phyloP scores from a whole-genome alignment of 2,797 vertebrate species.

The Sebastes elongatus region DNA sequence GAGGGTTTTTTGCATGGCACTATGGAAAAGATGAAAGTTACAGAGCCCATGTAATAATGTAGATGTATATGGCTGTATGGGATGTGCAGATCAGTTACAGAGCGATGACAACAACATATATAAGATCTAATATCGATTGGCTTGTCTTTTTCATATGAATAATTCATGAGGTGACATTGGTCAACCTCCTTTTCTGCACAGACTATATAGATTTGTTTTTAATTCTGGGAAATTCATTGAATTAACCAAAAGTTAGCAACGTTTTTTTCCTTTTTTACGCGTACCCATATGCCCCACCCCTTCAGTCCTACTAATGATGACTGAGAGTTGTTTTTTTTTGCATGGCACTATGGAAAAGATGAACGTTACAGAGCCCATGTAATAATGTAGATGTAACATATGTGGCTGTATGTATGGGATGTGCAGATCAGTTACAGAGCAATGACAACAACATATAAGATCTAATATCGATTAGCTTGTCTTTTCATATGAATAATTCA shows the following conservation, averaged over 20 bases:
- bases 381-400: background rate
- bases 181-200: background rate
- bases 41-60: background rate
- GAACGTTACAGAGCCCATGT: conserved; percentile 32
- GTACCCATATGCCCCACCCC: conserved; percentile 79
- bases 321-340: conserved; percentile 31
- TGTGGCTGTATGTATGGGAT: background rate
- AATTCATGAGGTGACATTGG: conserved; percentile 36
- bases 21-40: conserved; percentile 50
- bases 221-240: conserved; percentile 19
- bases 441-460: background rate
- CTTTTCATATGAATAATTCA: conserved; percentile 52
- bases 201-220: background rate
- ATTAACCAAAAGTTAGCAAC: conserved; percentile 69
- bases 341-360: conserved; percentile 33
- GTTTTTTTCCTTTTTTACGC: conserved; percentile 75
- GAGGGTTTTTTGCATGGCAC: conserved; percentile 49
- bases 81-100: background rate
- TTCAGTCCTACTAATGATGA: conserved; percentile 65
- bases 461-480: conserved; percentile 30
- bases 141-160: conserved; percentile 37
- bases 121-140: conserved; percentile 23
- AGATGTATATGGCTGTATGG: background rate
- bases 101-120: background rate
- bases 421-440: background rate